Evolutionary conservation across 2,888 invertebrate genomes (phyloP), one percentile per base, ranked within the genome.

Genomic region (Trissolcus brochymenae): DNA sequence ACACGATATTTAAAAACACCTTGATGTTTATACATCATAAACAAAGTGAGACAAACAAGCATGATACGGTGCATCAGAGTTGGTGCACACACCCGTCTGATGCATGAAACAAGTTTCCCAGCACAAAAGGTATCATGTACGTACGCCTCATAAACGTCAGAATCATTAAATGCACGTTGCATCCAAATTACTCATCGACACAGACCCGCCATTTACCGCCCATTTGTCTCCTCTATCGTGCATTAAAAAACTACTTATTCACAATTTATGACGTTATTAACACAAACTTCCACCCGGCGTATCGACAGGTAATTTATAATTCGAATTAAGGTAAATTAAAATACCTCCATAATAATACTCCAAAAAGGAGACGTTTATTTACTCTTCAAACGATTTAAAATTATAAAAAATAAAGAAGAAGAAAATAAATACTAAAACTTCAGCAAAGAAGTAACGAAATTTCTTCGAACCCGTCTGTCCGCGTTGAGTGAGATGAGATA

Each of bases 61-160:
- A 11, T 6, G 35, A 35, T 35, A 1, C 1, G 2, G 35, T 6
- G 25, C 25, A 25, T 25, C 25, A 25, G 25, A 25, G 25, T 4
- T 25, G 25, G 25, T 25, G 25, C 11, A 11, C 35, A 29, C 29
- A 64, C 66, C 29, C 49, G 66, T 73, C 66, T 73, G n/a, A n/a
- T n/a, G 66, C 60, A 67, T 74, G 67, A 74, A 67, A 74, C 61
- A 67, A 49, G 67, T 40, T 51, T 50, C 53, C 19, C 53, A 54
- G 57, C 53, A 74, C 67, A 74, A 74, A 74, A 62, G 74, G 54
- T 67, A 67, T 74, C 74, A 53, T 67, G 67, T 62, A 51, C 49
- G 14, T 57, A 57, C 19, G 17, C 43, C 74, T 74, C 62, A 62
- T 74, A 74, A 74, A 74, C 49, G 67, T 67, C 67, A 59, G 50